These are phyloP conservation scores for Peromyscus attwateri DNA, from an alignment of 2,797 vertebrate species.

Conservation along the genomic window DNA sequence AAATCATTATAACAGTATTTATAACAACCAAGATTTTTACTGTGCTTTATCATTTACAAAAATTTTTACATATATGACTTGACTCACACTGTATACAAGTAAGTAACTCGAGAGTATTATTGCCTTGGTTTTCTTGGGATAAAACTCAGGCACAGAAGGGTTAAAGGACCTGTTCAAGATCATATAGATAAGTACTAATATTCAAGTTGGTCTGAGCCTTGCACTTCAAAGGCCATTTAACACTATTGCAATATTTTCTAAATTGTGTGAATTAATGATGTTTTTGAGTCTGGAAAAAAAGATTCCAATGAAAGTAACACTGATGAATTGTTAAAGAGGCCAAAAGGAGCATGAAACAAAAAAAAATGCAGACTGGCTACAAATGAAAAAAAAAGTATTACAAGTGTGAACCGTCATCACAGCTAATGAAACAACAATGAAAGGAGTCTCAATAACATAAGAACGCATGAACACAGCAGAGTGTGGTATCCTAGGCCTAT, in stretches of 20 bases:
- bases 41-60: slow-evolving; percentile 27
- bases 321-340: neutral
- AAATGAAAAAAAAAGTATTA: neutral
- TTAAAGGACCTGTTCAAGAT: neutral
- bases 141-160: neutral
- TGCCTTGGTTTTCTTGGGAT: neutral
- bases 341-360: slow-evolving; percentile 9
- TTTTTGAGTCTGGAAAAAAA: slow-evolving; percentile 14
- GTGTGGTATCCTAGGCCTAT: neutral
- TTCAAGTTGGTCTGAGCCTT: neutral
- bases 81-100: slow-evolving; percentile 9
- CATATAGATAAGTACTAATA: neutral
- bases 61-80: neutral
- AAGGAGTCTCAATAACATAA: neutral
- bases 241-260: slow-evolving; percentile 26
- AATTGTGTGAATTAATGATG: slow-evolving; percentile 14
- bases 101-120: neutral
- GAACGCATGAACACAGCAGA: neutral
- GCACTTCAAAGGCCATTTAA: neutral
- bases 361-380: neutral
- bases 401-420: neutral
- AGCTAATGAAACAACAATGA: neutral
- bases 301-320: slow-evolving; percentile 14
- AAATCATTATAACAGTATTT: neutral
- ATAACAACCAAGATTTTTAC: neutral